Evolutionary conservation across 2,113 vertebrate species (phyloP).

Genomic region (Spea multiplicata): DNA sequence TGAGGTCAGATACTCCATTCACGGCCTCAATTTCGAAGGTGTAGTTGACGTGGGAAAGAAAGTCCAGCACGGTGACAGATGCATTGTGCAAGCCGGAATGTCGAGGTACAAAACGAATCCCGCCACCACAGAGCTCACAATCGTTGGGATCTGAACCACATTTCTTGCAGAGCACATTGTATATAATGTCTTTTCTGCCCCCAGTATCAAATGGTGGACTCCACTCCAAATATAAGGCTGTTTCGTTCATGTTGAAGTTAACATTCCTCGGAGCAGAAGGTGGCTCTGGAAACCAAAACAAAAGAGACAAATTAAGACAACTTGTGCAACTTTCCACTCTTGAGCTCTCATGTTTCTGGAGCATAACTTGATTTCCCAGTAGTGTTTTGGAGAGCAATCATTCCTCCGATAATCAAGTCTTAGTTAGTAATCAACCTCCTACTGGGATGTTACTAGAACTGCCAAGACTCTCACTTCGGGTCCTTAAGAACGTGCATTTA

Average conservation of each 20-base stretch:
- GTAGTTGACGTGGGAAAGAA: slow-evolving; percentile 88
- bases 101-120: slow-evolving; percentile 84
- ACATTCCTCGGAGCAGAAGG: slow-evolving; percentile 79
- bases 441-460: slow-evolving; percentile 30
- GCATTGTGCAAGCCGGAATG: slow-evolving; percentile 80
- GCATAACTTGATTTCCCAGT: slow-evolving; percentile 43
- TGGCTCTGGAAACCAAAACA: slow-evolving; percentile 66
- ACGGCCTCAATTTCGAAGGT: slow-evolving; percentile 92
- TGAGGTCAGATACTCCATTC: slow-evolving; percentile 87
- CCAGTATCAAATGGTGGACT: slow-evolving; percentile 87
- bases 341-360: slow-evolving; percentile 15
- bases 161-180: slow-evolving; percentile 87
- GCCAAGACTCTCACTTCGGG: slow-evolving; percentile 42
- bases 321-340: slow-evolving; percentile 20
- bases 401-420: slow-evolving; percentile 46
- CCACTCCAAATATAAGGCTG: slow-evolving; percentile 89
- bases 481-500: slow-evolving; percentile 37
- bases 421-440: slow-evolving; percentile 46
- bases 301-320: slow-evolving; percentile 46
- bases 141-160: slow-evolving; percentile 72
- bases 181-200: slow-evolving; percentile 87
- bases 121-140: slow-evolving; percentile 84
- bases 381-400: slow-evolving; percentile 37
- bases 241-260: slow-evolving; percentile 90
- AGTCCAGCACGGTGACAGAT: slow-evolving; percentile 84